phyloP scores from a whole-genome alignment of 2,888 invertebrate genomes.

The Ormyrus thymus region DNA sequence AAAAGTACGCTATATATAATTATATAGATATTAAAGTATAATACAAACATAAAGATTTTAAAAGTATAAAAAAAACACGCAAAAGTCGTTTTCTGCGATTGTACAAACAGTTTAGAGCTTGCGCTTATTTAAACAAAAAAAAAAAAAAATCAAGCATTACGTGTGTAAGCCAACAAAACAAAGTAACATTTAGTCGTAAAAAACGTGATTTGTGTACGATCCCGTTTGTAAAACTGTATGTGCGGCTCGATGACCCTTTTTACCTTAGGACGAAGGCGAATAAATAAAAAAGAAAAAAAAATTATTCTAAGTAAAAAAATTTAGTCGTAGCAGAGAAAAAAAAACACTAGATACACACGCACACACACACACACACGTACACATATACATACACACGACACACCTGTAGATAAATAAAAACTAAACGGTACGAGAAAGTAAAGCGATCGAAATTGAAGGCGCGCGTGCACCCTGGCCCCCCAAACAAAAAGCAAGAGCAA shows the following conservation, averaged over 20 bases:
- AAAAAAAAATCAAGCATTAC: neutral
- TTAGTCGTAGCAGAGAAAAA: neutral
- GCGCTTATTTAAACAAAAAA: neutral
- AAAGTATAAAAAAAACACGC: neutral
- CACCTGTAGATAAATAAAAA: slow-evolving; percentile 46
- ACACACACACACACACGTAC: neutral
- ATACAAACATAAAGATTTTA: slow-evolving; percentile 3
- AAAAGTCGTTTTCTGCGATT: slow-evolving; percentile 33
- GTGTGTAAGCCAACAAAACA: neutral
- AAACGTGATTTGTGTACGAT: slow-evolving; percentile 17
- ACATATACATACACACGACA: neutral
- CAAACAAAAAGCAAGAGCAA: slow-evolving; percentile 9
- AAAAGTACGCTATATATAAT: slow-evolving; percentile 16
- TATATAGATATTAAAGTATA: slow-evolving; percentile 23
- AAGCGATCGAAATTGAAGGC: slow-evolving; percentile 12
- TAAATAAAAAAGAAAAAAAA: neutral
- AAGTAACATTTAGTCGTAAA: neutral
- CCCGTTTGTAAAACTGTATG: slow-evolving; percentile 32
- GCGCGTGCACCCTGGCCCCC: slow-evolving; percentile 59
- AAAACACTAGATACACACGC: slow-evolving; percentile 5
- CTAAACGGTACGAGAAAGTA: slow-evolving; percentile 39
- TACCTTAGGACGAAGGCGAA: slow-evolving; percentile 31
- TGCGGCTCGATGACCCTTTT: slow-evolving; percentile 34
- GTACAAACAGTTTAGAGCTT: slow-evolving; percentile 38
- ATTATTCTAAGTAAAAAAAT: neutral